Base-by-base conservation (phyloP, 2,797 vertebrate species). In the Mormyrops attenuatus region DNA sequence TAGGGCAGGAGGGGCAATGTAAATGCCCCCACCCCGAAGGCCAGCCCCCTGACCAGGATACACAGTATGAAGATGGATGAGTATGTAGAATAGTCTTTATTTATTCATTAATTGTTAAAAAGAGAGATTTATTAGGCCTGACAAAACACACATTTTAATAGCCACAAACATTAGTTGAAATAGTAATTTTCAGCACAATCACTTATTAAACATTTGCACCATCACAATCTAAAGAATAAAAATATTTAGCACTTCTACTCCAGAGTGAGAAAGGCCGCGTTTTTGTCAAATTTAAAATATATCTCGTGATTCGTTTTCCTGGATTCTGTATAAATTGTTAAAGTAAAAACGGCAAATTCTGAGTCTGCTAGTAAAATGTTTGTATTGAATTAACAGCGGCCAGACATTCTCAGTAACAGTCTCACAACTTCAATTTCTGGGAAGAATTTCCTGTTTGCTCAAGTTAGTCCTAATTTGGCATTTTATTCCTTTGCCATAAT, bases 401-500 rank as follows among this genome's bases (percentile, higher is more conserved):
- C 69, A 77, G 38, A 77, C 5, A 6, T 47, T 50, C 22, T 50
- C n/a, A 13, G n/a, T 3, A 11, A 85, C 44, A 85, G 26, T 85
- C n/a, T 85, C 38, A n/a, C 82, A 85, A 49, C 82, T 20, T 44
- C 26, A 47, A 84, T 84, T 84, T 47, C 44, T 50, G 41, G 80
- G 80, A 84, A 47, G 80, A n/a, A 47, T 84, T 85, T 85, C 82
- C 82, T 26, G 82, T 85, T 85, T 85, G 82, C 47, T 50, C 47
- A 15, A 50, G 20, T 85, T 47, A 3, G 6, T 50, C 44, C 6
- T 47, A 26, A 44, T 85, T 47, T 85, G 44, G 15, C 6, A 13
- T 47, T 50, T 85, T 85, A 85, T 50, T 50, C 20, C 6, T 50
- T 47, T 50, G 80, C n/a, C n/a, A 22, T 20, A 20, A 17, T 82